Evolutionary conservation across 2,888 invertebrate genomes (phyloP).

Genomic region (Julus scandinavius): DNA sequence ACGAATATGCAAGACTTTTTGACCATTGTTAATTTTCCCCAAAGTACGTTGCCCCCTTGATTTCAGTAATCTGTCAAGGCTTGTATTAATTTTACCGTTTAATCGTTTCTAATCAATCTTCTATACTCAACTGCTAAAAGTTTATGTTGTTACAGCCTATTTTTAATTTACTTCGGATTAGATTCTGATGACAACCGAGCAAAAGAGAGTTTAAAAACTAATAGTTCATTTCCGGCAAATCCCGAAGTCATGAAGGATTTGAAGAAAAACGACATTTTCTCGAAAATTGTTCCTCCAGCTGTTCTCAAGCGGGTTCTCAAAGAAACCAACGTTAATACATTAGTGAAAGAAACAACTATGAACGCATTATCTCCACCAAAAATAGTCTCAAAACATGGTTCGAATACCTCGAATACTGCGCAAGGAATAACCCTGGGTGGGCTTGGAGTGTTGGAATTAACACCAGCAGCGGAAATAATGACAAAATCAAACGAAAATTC

Average conservation of each 20-base stretch:
- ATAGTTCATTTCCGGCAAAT: not conserved
- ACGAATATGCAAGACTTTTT: too few relatives aligned
- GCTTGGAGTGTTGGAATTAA: not conserved
- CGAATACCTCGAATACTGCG: not conserved
- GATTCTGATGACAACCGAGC: slow-evolving; percentile 7
- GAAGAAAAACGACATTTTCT: not conserved
- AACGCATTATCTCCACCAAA: not conserved
- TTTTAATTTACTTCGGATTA: not conserved
- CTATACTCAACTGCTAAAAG: too few relatives aligned
- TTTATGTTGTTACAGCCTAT: too few relatives aligned
- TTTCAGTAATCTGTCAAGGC: too few relatives aligned
- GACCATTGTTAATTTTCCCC: too few relatives aligned
- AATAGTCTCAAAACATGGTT: not conserved
- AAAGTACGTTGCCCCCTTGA: too few relatives aligned
- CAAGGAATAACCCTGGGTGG: not conserved
- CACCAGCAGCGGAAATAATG: not conserved
- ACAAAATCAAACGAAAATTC: not conserved
- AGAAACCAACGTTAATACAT: not conserved
- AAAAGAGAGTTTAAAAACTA: not conserved
- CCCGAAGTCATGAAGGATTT: not conserved
- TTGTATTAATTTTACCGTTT: too few relatives aligned
- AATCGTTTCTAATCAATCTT: too few relatives aligned
- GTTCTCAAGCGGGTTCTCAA: not conserved
- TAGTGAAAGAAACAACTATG: not conserved
- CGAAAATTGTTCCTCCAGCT: not conserved